Conservation (phyloP, 2,888 invertebrate genomes). For the Crocallis elinguaria region DNA sequence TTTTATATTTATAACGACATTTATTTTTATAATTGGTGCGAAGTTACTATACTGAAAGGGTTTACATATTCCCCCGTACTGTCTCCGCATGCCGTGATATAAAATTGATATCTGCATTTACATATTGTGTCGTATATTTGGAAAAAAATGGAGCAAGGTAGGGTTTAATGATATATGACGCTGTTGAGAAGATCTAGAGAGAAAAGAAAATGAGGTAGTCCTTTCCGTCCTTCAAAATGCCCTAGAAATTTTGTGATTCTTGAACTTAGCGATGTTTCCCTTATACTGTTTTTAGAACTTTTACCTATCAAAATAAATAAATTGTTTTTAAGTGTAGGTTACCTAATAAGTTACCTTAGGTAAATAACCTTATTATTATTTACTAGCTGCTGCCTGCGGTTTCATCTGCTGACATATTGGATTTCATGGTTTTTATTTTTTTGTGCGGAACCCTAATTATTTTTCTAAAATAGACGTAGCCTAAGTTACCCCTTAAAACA, state of each 20-base stretch:
- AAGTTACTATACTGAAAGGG: conserved; percentile 13
- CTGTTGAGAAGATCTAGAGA: background rate
- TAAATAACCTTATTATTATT: too few species aligned
- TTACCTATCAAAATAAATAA: too few species aligned
- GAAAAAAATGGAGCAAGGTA: conserved; percentile 20
- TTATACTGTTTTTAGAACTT: too few species aligned
- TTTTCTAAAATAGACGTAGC: too few species aligned
- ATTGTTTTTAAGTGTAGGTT: too few species aligned
- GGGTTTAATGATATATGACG: conserved; percentile 19
- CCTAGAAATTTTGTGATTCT: background rate
- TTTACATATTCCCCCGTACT: conserved; percentile 7
- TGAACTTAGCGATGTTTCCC: too few species aligned
- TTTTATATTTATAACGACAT: background rate
- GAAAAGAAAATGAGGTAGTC: conserved; percentile 3
- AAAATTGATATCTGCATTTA: conserved; percentile 38
- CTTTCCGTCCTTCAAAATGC: background rate
- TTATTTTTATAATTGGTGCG: background rate
- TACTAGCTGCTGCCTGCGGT: too few species aligned
- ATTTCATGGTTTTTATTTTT: too few species aligned
- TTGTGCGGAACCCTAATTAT: too few species aligned
- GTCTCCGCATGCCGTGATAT: conserved; percentile 24
- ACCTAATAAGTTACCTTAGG: too few species aligned
- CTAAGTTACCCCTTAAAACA: too few species aligned
- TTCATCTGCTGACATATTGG: too few species aligned
- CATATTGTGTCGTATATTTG: conserved; percentile 29